A percentile compares a stretch with the other conserved stretches of the same genome.
Conservation (phyloP, 2,113 vertebrate species). For the Macquaria australasica region DNA sequence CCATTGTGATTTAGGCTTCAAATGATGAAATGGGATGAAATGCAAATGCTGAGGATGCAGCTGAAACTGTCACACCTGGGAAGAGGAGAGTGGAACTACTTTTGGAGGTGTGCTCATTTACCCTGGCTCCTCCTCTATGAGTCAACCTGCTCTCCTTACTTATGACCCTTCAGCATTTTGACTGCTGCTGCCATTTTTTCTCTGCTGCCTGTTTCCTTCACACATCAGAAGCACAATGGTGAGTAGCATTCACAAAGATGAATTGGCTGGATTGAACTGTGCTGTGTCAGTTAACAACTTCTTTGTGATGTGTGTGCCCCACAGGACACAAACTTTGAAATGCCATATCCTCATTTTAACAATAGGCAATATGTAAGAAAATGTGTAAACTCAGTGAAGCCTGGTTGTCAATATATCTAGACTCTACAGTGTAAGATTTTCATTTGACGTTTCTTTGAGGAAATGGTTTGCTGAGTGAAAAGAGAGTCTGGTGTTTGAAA, state of each 20-base stretch:
- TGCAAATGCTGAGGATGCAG: conserved; percentile 51
- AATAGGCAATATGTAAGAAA: background rate
- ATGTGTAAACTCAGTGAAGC: background rate
- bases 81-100: background rate
- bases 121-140: conserved; percentile 69
- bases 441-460: background rate
- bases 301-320: background rate
- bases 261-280: background rate
- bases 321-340: background rate
- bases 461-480: background rate
- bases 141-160: conserved; percentile 75
- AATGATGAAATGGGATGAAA: conserved; percentile 24
- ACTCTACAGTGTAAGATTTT: background rate
- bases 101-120: conserved; percentile 71
- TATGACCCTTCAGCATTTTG: conserved; percentile 52
- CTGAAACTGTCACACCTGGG: conserved; percentile 71
- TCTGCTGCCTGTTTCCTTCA: conserved; percentile 52
- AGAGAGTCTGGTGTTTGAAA: background rate
- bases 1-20: conserved; percentile 16
- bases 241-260: conserved; percentile 54
- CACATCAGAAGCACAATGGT: conserved; percentile 76
- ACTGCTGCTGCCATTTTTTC: conserved; percentile 63
- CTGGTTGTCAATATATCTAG: background rate
- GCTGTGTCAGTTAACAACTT: background rate
- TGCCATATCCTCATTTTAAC: conserved; percentile 5